Conservation (phyloP, 2,113 vertebrate genomes). For the Synodontis membranacea region DNA sequence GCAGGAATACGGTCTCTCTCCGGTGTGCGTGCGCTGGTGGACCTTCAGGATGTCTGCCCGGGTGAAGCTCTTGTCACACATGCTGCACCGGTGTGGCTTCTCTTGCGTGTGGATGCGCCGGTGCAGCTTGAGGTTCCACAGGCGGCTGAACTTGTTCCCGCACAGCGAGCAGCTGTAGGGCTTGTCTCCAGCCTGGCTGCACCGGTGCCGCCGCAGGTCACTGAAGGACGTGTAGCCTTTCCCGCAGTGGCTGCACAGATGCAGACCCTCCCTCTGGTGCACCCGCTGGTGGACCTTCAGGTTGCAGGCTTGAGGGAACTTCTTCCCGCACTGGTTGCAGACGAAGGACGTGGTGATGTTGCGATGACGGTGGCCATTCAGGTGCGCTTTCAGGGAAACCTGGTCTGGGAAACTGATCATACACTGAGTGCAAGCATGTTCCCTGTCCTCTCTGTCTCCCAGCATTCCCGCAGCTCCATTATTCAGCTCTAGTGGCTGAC, state of each 20-base stretch:
- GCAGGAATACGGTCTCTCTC: conserved; percentile 75
- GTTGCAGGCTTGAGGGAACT: conserved; percentile 71
- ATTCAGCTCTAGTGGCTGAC: conserved; percentile 49
- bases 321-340: conserved; percentile 73
- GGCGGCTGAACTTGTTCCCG: conserved; percentile 74
- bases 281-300: conserved; percentile 74
- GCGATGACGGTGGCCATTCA: conserved; percentile 59
- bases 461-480: conserved; percentile 58
- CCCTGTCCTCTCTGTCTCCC: conserved; percentile 50
- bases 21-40: conserved; percentile 76
- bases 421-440: conserved; percentile 61
- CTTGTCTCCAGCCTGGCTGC: conserved; percentile 69
- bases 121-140: conserved; percentile 77
- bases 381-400: conserved; percentile 64
- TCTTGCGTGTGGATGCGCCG: conserved; percentile 76
- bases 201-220: conserved; percentile 76
- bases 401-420: conserved; percentile 61
- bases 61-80: conserved; percentile 78
- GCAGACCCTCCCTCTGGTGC: conserved; percentile 77
- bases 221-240: conserved; percentile 75
- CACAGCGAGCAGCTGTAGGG: conserved; percentile 72
- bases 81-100: conserved; percentile 72
- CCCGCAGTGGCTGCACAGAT: conserved; percentile 79
- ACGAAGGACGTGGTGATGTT: conserved; percentile 54
- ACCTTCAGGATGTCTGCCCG: conserved; percentile 74